Evolutionary conservation across 2,113 vertebrate species (phyloP), one percentile per base, ranked within the genome.

Genomic region (Poeciliopsis prolifica): DNA sequence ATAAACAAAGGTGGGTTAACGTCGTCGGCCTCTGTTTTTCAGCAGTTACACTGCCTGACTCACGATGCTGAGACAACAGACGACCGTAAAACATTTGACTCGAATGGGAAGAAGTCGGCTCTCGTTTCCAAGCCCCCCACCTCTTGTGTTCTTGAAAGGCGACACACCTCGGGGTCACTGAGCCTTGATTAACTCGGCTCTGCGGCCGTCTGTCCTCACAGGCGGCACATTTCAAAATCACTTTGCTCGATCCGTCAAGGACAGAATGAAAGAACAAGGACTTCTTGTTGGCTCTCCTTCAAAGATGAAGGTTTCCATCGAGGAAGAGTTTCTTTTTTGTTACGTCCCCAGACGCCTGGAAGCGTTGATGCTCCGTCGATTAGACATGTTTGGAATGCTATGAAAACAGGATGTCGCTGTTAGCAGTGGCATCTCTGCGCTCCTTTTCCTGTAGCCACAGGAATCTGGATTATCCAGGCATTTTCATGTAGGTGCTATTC

Each of bases 401-500:
- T 73, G 65, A 77, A 86, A 87, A 84, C 85, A 82, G 77, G 78
- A 88, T 83, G 77, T 75, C 40, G 75, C 63, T 24, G 28, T 60
- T 66, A 37, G 42, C 76, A 72, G 77, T 42, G 0, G 51, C 54
- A 24, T 44, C 29, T 29, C 40, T 29, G 70, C 33, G 22, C 37
- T 73, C n/a, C 22, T 61, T 10, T 68, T 77, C 48, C 22, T 72
- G 0, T 19, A 28, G 42, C 11, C 0, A 1, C 35, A 33, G 75
- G n/a, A 80, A 84, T 85, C 69, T 70, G 78, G 66, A 80, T 74
- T 31, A 17, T 72, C 74, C 70, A 72, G 37, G 30, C 84, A 70
- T 74, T 79, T 64, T 29, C 51, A 58, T n/a, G 8, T n/a, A 24
- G 51, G 17, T 58, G 24, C 8, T 58, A 24, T 58, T 24, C 51